phyloP scores from a whole-genome alignment of 2,113 vertebrate genomes.

The Pachyramphus minor region DNA sequence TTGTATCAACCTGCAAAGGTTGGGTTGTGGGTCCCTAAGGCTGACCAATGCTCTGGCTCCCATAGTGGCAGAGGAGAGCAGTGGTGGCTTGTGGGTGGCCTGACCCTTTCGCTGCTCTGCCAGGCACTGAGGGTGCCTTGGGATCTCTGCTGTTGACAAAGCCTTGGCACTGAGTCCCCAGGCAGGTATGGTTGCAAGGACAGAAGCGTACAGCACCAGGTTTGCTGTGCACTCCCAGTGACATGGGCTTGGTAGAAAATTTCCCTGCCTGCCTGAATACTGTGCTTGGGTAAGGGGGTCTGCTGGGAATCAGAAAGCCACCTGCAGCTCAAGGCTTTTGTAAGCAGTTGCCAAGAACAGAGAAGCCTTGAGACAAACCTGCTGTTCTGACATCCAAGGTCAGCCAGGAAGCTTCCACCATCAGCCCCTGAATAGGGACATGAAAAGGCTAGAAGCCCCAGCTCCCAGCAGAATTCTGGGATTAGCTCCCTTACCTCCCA shows the following conservation, averaged over 20 bases:
- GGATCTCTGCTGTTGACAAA: neutral
- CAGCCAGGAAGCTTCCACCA: neutral
- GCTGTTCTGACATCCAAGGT: neutral
- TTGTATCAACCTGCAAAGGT: neutral
- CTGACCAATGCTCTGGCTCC: accelerated
- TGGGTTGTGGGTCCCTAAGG: neutral
- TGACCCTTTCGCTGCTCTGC: neutral
- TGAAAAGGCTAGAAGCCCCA: neutral
- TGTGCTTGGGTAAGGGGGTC: neutral
- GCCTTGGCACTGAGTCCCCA: neutral
- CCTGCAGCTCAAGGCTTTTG: accelerated
- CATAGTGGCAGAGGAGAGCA: neutral
- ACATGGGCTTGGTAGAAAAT: neutral
- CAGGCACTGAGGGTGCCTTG: neutral
- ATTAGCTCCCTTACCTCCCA: neutral
- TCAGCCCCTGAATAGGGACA: neutral
- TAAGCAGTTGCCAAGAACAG: neutral
- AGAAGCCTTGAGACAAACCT: neutral
- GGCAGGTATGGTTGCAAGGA: neutral
- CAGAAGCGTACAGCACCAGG: neutral
- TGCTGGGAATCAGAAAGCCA: neutral
- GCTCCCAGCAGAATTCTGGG: neutral
- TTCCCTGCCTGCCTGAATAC: neutral
- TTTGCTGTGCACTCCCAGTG: neutral
- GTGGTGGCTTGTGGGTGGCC: neutral